A percentile compares a stretch with the other conserved stretches of the same genome.
These are phyloP conservation scores for Channa argus DNA, from an alignment of 2,113 vertebrate species.

Conservation along the genomic window DNA sequence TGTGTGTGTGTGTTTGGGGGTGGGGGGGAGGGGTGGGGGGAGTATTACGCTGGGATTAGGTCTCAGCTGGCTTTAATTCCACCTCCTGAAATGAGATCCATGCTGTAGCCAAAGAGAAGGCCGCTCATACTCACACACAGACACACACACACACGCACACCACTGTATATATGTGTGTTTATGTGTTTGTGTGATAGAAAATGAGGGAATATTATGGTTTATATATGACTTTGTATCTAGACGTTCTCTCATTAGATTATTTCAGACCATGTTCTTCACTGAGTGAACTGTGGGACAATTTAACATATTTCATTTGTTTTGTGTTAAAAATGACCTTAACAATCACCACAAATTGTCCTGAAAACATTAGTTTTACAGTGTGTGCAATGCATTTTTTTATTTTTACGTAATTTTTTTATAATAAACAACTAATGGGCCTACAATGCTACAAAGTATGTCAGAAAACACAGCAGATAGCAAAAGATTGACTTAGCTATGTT, in stretches of 20 bases:
- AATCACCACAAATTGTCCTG: not conserved
- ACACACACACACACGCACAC: slow-evolving; percentile 11
- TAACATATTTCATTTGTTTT: slow-evolving; percentile 3
- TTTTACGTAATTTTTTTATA: too few relatives aligned
- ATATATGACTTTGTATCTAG: not conserved
- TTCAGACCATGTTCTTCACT: not conserved
- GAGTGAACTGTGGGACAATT: not conserved
- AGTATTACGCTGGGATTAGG: slow-evolving; percentile 74
- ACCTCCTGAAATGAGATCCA: slow-evolving; percentile 71
- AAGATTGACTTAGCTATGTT: too few relatives aligned
- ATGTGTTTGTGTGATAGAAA: slow-evolving; percentile 12
- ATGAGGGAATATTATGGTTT: slow-evolving; percentile 7
- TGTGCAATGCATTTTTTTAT: too few relatives aligned
- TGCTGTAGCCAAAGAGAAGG: slow-evolving; percentile 50
- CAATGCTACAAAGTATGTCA: too few relatives aligned
- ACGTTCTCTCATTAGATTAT: not conserved
- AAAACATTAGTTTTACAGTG: too few relatives aligned
- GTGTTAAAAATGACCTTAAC: not conserved
- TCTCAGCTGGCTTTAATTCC: slow-evolving; percentile 77
- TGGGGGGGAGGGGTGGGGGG: slow-evolving; percentile 7
- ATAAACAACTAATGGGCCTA: too few relatives aligned
- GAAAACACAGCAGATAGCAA: too few relatives aligned
- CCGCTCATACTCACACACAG: slow-evolving; percentile 26
- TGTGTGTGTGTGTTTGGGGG: too few relatives aligned
- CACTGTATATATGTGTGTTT: slow-evolving; percentile 2